A percentile compares a stretch with the other conserved stretches of the same genome.
These are phyloP conservation scores for Tachysurus fulvidraco DNA, from an alignment of 2,113 vertebrate genomes.

Conservation along the genomic window DNA sequence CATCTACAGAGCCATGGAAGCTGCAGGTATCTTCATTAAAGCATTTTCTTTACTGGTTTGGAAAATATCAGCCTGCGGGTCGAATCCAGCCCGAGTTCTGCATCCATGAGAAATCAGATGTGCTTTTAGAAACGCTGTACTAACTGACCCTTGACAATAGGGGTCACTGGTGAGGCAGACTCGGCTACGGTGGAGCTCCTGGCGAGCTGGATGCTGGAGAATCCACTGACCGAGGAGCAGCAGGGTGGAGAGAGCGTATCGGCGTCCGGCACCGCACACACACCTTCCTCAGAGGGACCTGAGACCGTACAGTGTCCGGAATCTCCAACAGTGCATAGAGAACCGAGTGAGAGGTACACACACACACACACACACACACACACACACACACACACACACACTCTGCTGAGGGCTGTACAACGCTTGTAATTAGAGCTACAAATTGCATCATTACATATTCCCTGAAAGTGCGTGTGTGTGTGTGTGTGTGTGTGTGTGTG, in stretches of 20 bases:
- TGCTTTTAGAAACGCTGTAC: background rate
- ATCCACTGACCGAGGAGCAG: constrained; percentile 73
- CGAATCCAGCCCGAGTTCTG: background rate
- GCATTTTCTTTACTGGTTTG: background rate
- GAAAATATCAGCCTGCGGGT: background rate
- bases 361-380: constrained; percentile 2
- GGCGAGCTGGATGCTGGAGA: constrained; percentile 83
- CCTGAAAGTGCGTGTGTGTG: background rate
- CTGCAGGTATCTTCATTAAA: constrained; percentile 72
- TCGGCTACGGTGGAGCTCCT: constrained; percentile 76
- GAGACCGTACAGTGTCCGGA: constrained; percentile 77
- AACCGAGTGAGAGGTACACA: constrained; percentile 70
- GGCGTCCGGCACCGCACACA: constrained; percentile 59
- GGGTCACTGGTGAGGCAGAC: constrained; percentile 76
- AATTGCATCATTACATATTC: background rate
- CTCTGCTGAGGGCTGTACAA: background rate
- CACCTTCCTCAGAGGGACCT: constrained; percentile 73
- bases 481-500: constrained; percentile 13
- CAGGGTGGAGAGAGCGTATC: constrained; percentile 58
- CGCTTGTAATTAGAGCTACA: background rate
- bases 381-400: background rate
- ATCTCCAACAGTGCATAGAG: constrained; percentile 58
- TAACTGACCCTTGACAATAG: constrained; percentile 52
- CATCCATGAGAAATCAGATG: background rate
- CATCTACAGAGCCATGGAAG: constrained; percentile 81